These are phyloP conservation scores for Darevskia nairensis DNA, from an alignment of 2,797 vertebrate species.

Conservation along the genomic window DNA sequence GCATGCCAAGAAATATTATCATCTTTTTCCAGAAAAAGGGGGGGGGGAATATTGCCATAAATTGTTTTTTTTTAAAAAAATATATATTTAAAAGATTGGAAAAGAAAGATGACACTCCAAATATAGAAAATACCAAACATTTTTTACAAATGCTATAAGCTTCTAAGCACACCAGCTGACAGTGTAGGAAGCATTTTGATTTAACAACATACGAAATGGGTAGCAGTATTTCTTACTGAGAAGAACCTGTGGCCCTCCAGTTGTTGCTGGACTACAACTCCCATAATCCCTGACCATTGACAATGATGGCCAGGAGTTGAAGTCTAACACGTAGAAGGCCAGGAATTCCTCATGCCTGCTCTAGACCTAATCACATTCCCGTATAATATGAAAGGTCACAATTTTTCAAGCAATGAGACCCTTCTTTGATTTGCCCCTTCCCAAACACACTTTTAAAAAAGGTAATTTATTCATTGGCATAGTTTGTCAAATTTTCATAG, in stretches of 20 bases:
- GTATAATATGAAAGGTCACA: background rate
- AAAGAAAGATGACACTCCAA: background rate
- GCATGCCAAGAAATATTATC: background rate
- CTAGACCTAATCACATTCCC: background rate
- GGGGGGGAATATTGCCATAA: background rate
- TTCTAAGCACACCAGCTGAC: background rate
- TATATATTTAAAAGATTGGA: background rate
- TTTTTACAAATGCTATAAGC: background rate
- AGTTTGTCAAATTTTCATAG: background rate
- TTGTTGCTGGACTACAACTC: no score
- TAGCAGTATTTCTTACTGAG: background rate
- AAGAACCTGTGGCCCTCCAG: no score
- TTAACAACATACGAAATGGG: background rate
- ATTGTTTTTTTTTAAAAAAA: background rate
- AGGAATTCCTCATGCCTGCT: background rate
- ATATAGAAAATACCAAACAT: background rate
- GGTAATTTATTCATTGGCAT: background rate
- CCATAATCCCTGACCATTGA: no score
- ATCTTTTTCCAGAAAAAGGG: background rate
- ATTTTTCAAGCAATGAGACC: background rate
- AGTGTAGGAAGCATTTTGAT: background rate
- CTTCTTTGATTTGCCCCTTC: background rate
- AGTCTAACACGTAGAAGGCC: no score
- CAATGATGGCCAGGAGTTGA: no score
- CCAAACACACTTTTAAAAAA: background rate